Evolutionary conservation across 2,797 vertebrate genomes (phyloP), one percentile per base, ranked within the genome.

Genomic region (Danio albolineatus): DNA sequence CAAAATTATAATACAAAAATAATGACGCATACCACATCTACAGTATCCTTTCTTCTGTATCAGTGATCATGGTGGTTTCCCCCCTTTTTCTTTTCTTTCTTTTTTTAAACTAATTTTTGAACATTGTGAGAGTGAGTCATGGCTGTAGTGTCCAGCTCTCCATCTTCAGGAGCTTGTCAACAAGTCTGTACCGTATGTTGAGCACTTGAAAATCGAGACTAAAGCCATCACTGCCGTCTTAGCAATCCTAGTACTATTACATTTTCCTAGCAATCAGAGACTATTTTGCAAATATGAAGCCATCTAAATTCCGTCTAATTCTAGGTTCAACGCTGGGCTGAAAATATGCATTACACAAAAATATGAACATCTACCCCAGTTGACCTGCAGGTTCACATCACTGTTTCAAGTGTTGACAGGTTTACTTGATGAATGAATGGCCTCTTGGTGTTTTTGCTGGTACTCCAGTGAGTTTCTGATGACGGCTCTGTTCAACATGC

Each of bases 181-280:
- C 14, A 41, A 21, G 38, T 43, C 49, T 53, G 41, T 14, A 51
- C 19, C 28, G 38, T 14, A 39, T 43, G 38, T 76, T 41, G 19
- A 66, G 59, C 44, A 56, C 17, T 59, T 62, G 59, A 46, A 44
- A 53, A 64, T 76, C 76, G 14, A 76, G 49, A 76, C 44, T 57
- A 19, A 66, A 43, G 49, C 14, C 6, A 53, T 51, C 16, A 5
- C 17, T 12, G 59, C 36, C 9, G 8, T 76, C 17, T 28, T 28
- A 36, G 46, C 16, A 76, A 46, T 56, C 19, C 19, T 21, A 76
- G 60, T n/a, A 36, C 49, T 49, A 6, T 44, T 66, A 14, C 2
- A 56, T 56, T 72, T 56, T 57, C 53, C 53, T 44, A 16, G 69
- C 53, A 43, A 43, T 72, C 53, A 56, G 53, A 43, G 28, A 51